These are phyloP conservation scores for Chrysocyon brachyurus DNA, from an alignment of 2,797 vertebrate species.

Conservation along the genomic window DNA sequence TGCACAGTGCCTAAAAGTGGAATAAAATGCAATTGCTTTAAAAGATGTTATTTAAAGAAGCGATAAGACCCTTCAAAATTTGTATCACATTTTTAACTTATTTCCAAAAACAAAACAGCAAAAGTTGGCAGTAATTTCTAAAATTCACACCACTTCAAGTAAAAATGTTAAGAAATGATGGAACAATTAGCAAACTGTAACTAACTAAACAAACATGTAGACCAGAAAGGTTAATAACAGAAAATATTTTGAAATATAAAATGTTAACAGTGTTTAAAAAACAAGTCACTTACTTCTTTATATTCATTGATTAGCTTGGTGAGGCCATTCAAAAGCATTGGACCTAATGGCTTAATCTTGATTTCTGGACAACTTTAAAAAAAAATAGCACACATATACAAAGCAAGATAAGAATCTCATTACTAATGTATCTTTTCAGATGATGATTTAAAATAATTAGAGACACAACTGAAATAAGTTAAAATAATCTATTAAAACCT, in stretches of 20 bases:
- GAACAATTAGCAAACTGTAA: conserved; percentile 34
- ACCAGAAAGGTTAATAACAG: conserved; percentile 40
- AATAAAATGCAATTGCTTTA: conserved; percentile 29
- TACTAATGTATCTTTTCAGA: conserved; percentile 30
- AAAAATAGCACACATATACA: conserved; percentile 78
- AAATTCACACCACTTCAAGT: conserved; percentile 62
- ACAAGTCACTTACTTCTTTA: conserved; percentile 94
- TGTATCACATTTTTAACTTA: neutral
- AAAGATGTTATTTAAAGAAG: conserved; percentile 38
- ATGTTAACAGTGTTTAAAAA: conserved; percentile 60
- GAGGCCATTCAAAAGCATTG: conserved; percentile 98
- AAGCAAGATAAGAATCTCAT: conserved; percentile 56
- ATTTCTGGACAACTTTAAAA: conserved; percentile 95
- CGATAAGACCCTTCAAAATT: neutral
- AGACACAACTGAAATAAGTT: conserved; percentile 36
- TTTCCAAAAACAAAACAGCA: conserved; percentile 1
- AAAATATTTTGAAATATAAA: conserved; percentile 68
- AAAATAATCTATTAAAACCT: conserved; percentile 53
- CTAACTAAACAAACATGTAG: conserved; percentile 25
- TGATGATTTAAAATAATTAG: conserved; percentile 57
- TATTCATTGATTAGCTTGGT: conserved; percentile 99
- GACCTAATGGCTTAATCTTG: conserved; percentile 97
- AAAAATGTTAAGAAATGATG: conserved; percentile 63
- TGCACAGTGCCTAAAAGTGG: conserved; percentile 8
- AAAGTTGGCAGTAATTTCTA: conserved; percentile 57